Evolutionary conservation across 1,140 invertebrate species (phyloP), one percentile per base, ranked within the genome.

Genomic region (Glossosoma conforme): DNA sequence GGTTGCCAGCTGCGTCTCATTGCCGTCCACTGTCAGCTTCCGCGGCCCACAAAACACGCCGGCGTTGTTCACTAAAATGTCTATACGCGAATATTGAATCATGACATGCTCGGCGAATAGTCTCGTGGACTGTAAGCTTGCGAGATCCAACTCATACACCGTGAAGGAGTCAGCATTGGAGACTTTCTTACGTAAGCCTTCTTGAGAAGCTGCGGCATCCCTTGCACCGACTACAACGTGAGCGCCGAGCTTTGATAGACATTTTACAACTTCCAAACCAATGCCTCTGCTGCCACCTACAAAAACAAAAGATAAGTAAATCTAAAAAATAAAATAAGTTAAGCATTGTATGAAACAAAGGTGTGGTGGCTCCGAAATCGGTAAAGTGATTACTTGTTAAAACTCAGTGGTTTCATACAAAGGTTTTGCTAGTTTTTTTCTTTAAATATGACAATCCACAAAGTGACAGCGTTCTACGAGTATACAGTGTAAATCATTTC

Each of bases 251-350:
- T 86, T 74, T 15, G 93, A 65, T 15, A 96, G 70, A 66, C 85
- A 84, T 65, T 84, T 83, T 9, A 91, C 83, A n/a, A 93, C 80
- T 67, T 85, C 77, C 11, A 77, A 72, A n/a, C 91, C 93, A 61
- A 97, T 93, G 13, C 93, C 92, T 58, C 86, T 73, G 22, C 86
- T 83, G 11, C 91, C 93, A 45, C 92, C 93, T n/a, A n/a, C n/a
- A n/a, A n/a, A n/a, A n/a, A n/a, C n/a, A n/a, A n/a, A n/a, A n/a
- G n/a, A n/a, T n/a, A n/a, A n/a, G n/a, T n/a, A n/a, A n/a, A n/a
- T n/a, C n/a, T n/a, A n/a, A n/a, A n/a, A n/a, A n/a, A n/a, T n/a
- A n/a, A n/a, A n/a, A n/a, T n/a, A n/a, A n/a, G n/a, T n/a, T n/a
- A n/a, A n/a, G n/a, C n/a, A n/a, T n/a, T n/a, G n/a, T n/a, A n/a